phyloP scores from a whole-genome alignment of 2,797 vertebrate species.

The Oryzias dopingdopingensis region DNA sequence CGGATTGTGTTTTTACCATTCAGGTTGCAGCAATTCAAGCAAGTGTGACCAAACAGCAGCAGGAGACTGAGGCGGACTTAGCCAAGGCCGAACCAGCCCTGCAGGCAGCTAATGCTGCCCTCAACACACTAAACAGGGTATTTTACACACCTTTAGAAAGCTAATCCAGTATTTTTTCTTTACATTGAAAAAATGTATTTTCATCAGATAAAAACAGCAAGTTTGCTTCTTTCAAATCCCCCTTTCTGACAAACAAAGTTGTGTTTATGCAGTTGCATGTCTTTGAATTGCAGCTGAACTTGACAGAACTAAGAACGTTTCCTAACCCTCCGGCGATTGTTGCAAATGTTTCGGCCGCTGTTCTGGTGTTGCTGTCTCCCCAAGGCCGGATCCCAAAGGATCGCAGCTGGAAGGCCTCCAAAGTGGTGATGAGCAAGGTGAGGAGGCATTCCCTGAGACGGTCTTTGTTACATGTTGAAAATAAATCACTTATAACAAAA shows the following conservation, averaged over 20 bases:
- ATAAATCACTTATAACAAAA: not conserved
- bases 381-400: constrained; percentile 76
- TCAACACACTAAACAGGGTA: constrained; percentile 80
- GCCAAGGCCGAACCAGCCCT: constrained; percentile 76
- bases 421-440: constrained; percentile 82
- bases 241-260: constrained; percentile 7
- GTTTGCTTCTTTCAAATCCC: constrained; percentile 1
- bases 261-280: constrained; percentile 21
- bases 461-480: not conserved
- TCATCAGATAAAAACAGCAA: not conserved
- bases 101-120: constrained; percentile 73
- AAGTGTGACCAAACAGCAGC: constrained; percentile 79
- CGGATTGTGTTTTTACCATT: constrained; percentile 4
- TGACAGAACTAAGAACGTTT: constrained; percentile 80
- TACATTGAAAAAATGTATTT: too few relatives aligned
- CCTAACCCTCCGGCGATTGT: constrained; percentile 74
- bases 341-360: constrained; percentile 71
- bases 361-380: constrained; percentile 72
- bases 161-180: too few relatives aligned
- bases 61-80: constrained; percentile 78
- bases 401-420: constrained; percentile 80
- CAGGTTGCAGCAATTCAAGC: constrained; percentile 77
- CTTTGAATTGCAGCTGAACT: constrained; percentile 68
- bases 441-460: constrained; percentile 27
- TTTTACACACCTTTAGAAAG: not conserved